Evolutionary conservation across 2,797 vertebrate species (phyloP).

Genomic region (Huso huso): DNA sequence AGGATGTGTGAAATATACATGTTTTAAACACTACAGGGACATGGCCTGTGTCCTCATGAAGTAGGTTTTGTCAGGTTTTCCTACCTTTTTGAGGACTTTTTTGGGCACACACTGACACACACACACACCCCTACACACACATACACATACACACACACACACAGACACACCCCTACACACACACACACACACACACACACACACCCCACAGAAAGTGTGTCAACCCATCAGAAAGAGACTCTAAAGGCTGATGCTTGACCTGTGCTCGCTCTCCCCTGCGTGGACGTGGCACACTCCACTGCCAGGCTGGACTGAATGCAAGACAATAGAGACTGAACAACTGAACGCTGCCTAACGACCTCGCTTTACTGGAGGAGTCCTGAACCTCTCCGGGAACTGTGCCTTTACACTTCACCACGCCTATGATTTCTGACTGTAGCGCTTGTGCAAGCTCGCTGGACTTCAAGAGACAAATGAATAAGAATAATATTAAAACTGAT

Average conservation of each 20-base stretch:
- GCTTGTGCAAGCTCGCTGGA: constrained; percentile 23
- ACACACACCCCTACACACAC: constrained; percentile 9
- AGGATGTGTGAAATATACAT: too few species aligned
- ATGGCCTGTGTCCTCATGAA: too few species aligned
- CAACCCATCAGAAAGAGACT: constrained; percentile 35
- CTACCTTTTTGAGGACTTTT: too few species aligned
- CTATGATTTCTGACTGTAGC: constrained; percentile 23
- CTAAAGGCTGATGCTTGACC: constrained; percentile 20
- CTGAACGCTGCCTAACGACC: constrained; percentile 20
- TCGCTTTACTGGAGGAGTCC: constrained; percentile 10
- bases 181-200: constrained; percentile 1
- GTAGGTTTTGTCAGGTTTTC: too few species aligned
- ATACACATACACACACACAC: too few species aligned
- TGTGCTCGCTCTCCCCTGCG: constrained; percentile 19
- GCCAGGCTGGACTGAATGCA: constrained; percentile 37
- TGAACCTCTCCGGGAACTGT: neutral
- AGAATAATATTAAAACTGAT: neutral
- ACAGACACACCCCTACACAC: too few species aligned
- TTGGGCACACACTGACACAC: constrained; percentile 4
- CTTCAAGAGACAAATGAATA: constrained; percentile 1
- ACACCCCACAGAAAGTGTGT: constrained; percentile 14
- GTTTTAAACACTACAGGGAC: too few species aligned
- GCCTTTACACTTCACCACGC: constrained; percentile 41
- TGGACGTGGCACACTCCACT: constrained; percentile 37
- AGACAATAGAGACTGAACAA: constrained; percentile 23